phyloP scores from a whole-genome alignment of 2,113 vertebrate genomes.

The Gallinago media region DNA sequence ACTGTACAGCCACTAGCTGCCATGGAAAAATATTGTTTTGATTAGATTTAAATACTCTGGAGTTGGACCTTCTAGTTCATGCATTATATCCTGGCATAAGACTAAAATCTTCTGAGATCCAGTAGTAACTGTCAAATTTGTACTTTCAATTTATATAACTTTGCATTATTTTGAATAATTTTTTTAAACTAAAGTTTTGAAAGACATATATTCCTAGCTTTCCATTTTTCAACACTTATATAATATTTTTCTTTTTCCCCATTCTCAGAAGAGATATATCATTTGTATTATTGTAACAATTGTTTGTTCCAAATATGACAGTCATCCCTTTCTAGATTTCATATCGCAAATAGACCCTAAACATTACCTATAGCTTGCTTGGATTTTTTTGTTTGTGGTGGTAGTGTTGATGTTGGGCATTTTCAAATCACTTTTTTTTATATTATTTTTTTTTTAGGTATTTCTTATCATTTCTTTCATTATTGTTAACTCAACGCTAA shows the following conservation, averaged over 20 bases:
- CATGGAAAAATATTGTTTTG: neutral
- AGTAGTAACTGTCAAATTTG: neutral
- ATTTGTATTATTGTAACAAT: neutral
- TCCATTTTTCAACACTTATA: neutral
- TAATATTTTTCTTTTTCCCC: neutral
- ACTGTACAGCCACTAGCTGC: neutral
- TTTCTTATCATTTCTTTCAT: neutral
- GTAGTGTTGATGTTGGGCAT: too few species aligned
- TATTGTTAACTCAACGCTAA: neutral
- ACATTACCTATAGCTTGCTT: neutral
- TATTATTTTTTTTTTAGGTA: neutral
- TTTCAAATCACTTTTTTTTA: neutral
- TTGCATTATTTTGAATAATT: neutral
- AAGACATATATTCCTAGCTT: neutral
- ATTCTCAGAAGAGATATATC: neutral
- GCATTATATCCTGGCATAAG: neutral
- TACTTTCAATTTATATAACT: neutral
- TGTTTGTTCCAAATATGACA: neutral
- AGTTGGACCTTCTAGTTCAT: neutral
- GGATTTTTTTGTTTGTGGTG: neutral
- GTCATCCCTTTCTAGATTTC: neutral
- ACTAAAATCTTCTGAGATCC: neutral
- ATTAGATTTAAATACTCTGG: neutral
- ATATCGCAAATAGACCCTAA: neutral
- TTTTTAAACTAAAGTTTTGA: neutral